Evolutionary conservation across 2,113 vertebrate genomes (phyloP).

Genomic region (Phrynosoma platyrhinos): DNA sequence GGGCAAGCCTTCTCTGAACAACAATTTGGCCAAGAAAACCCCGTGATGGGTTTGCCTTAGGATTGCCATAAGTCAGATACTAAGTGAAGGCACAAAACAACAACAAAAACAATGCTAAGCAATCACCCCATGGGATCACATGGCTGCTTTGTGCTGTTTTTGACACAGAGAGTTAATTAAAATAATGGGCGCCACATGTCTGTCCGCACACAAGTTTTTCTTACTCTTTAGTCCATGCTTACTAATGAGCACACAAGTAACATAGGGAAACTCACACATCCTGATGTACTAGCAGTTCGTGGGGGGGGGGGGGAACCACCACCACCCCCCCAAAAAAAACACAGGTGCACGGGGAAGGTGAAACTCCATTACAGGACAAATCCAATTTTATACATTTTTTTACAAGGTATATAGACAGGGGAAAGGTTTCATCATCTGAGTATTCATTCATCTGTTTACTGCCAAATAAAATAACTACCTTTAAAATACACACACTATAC

Average conservation of each 20-base stretch:
- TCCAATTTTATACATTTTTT: not conserved
- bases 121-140: not conserved
- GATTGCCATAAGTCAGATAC: no score
- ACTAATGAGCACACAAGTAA: not conserved
- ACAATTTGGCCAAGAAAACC: no score
- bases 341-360: not conserved
- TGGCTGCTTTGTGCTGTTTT: no score
- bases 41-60: no score
- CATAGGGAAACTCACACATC: no score
- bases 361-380: not conserved
- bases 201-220: not conserved
- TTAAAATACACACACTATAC: not conserved
- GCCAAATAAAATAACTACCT: not conserved
- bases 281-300: not conserved
- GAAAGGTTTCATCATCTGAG: constrained; percentile 8
- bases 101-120: no score
- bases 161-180: no score
- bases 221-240: not conserved
- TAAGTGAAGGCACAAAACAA: no score
- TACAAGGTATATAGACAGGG: constrained; percentile 13
- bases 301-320: no score
- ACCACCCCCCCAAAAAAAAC: no score
- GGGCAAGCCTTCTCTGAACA: no score
- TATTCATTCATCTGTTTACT: not conserved
- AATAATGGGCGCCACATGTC: no score